phyloP scores from a whole-genome alignment of 2,113 vertebrate genomes.

The Phaetusa simplex region DNA sequence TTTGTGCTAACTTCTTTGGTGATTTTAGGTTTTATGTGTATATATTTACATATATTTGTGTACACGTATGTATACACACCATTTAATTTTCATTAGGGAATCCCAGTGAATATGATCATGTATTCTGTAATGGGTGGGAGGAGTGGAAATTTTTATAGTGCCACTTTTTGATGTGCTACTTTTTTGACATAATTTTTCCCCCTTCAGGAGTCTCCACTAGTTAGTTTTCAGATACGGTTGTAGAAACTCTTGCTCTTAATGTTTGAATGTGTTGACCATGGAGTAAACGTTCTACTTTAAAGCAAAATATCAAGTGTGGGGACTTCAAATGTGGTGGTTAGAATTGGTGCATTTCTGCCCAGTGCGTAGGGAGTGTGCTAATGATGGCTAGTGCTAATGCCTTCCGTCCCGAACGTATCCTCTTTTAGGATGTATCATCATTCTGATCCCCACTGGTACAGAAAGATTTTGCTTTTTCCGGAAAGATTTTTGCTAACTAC shows the following conservation, averaged over 20 bases:
- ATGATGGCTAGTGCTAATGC: background rate
- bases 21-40: background rate
- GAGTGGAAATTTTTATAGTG: background rate
- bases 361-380: accelerated
- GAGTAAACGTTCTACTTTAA: background rate
- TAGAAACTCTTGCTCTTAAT: background rate
- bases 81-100: background rate
- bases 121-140: background rate
- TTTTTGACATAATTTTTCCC: background rate
- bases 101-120: background rate
- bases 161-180: background rate
- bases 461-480: background rate
- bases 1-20: background rate
- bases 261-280: background rate
- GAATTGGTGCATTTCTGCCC: background rate
- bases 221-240: background rate
- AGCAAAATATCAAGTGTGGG: background rate
- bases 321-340: background rate
- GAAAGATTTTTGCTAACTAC: background rate
- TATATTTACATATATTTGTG: too few relatives aligned
- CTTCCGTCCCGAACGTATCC: background rate
- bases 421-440: background rate
- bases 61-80: too few relatives aligned
- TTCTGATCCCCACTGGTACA: background rate
- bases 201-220: background rate